Evolutionary conservation across 2,113 vertebrate genomes (phyloP).

Genomic region (Antechinus flavipes): DNA sequence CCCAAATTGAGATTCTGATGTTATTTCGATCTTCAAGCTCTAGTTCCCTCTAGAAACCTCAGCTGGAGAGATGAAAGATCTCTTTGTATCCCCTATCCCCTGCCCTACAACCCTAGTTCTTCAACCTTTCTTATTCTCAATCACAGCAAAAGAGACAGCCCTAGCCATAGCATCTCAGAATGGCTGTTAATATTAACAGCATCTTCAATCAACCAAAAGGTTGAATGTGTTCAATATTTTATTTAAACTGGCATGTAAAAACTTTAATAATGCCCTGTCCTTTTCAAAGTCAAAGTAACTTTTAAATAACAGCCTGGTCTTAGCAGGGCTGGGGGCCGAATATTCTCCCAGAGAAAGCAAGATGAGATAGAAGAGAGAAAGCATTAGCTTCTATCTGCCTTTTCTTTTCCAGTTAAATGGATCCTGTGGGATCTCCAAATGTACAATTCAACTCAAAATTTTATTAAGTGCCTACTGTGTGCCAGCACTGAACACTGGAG

Average conservation of each 20-base stretch:
- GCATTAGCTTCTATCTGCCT: background rate
- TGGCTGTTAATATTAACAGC: slow-evolving; percentile 34
- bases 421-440: background rate
- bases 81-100: background rate
- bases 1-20: background rate
- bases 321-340: background rate
- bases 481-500: background rate
- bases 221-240: slow-evolving; percentile 52
- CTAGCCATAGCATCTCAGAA: background rate
- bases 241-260: slow-evolving; percentile 45
- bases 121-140: background rate
- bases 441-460: background rate
- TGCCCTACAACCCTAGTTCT: background rate
- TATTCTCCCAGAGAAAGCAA: background rate
- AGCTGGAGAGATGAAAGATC: background rate
- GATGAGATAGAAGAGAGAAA: background rate
- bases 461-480: background rate
- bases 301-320: slow-evolving; percentile 4
- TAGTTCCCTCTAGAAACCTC: slow-evolving; percentile 18
- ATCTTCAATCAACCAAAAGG: slow-evolving; percentile 37
- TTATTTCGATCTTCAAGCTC: background rate
- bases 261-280: slow-evolving; percentile 49
- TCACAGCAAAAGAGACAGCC: background rate
- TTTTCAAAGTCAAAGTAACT: slow-evolving; percentile 13
- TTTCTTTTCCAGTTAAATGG: background rate